Base-by-base conservation (phyloP, 2,113 vertebrate species). In the Cynopterus brachyotis region DNA sequence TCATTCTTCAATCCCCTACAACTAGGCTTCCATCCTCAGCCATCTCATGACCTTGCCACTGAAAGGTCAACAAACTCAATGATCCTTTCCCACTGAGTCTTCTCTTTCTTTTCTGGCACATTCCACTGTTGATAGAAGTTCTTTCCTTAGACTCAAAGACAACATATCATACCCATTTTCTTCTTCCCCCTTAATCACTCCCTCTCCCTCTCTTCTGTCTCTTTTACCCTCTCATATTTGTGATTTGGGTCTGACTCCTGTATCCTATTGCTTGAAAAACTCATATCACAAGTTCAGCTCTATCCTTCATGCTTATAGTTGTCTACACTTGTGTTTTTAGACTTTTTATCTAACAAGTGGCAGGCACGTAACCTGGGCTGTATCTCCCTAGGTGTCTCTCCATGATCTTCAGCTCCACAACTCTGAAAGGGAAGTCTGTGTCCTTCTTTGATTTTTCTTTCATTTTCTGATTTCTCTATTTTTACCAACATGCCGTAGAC, bases 81-180 rank as follows among this genome's bases (percentile, higher is more conserved):
- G 17, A n/a, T 19, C 24, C 64, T 80, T 47, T 59, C 40, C 59
- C 16, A 3, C 3, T 19, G 62, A 3, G 32, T 40, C 13, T 10
- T 47, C 81, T 80, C 5, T 19, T 76, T 59, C 87, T 45, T 89
- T 69, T 60, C 69, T 84, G 53, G 26, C 7, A 66, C 24, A 5
- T 75, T 55, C 20, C 32, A 2, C 2, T 26, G 1, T 24, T 28
- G 57, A 50, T 7, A 22, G 59, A 76, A 60, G 35, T 16, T 5
- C 62, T 70, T 72, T 42, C 79, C 75, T 70, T 19, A 9, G 42
- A 32, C 67, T 40, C 35, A 17, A 28, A 62, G 60, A 57, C 20
- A 12, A 32, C 3, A 7, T 5, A 2, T 2, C 10, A 53, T 1
- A n/a, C 5, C 0, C 0, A 35, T 30, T 15, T 6, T 60, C 6